phyloP scores from a whole-genome alignment of 2,888 invertebrate genomes.

The Hypercompe scribonia region DNA sequence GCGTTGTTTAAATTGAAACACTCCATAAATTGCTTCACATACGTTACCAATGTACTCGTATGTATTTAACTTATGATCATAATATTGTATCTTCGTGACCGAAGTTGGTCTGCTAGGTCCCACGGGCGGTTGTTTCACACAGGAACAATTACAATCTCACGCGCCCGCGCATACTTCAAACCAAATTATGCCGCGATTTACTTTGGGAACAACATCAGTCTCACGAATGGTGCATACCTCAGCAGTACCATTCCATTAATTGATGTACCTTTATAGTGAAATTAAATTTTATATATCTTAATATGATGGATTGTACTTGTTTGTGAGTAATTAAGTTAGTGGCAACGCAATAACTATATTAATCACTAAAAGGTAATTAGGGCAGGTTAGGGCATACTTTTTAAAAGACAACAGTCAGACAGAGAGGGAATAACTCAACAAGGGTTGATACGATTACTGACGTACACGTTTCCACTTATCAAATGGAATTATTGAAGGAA shows the following conservation, averaged over 20 bases:
- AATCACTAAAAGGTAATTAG: background rate
- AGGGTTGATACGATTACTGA: background rate
- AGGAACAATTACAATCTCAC: conserved; percentile 61
- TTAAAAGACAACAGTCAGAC: background rate
- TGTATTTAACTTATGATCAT: conserved; percentile 45
- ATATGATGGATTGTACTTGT: background rate
- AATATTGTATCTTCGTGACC: conserved; percentile 53
- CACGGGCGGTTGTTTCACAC: conserved; percentile 62
- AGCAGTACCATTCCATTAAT: conserved; percentile 39
- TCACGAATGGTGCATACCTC: conserved; percentile 58
- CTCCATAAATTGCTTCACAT: background rate
- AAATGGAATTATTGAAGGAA: background rate
- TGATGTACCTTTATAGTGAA: conserved; percentile 19
- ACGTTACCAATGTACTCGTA: conserved; percentile 13
- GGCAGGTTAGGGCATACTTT: background rate
- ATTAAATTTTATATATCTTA: conserved; percentile 3
- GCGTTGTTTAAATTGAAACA: background rate
- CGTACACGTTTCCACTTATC: background rate
- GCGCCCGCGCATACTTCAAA: conserved; percentile 46
- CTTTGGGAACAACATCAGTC: conserved; percentile 57
- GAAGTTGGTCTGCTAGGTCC: conserved; percentile 49
- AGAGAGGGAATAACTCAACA: background rate
- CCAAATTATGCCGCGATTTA: conserved; percentile 62
- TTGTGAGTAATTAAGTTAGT: background rate
- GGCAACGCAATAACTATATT: background rate